Conservation (phyloP, 92 coral and sea anemone species). For the Zoanthus sansibaricus region DNA sequence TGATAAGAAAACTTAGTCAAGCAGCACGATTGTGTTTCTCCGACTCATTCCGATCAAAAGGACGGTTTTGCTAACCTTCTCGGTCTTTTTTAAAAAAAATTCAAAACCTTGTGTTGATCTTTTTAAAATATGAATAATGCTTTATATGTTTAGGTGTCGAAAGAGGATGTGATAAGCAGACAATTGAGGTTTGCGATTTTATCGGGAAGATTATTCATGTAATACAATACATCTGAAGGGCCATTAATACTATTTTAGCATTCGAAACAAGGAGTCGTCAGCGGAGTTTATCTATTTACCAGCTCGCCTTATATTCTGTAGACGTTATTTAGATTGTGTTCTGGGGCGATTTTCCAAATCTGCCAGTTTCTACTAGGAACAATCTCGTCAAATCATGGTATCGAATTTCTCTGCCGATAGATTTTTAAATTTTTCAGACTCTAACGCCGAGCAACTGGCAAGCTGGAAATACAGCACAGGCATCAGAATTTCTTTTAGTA, state of each 20-base stretch:
- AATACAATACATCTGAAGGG: neutral
- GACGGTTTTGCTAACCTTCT: neutral
- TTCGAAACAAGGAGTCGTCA: neutral
- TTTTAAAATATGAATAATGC: neutral
- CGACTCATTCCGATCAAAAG: neutral
- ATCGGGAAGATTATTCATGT: neutral
- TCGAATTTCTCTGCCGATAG: neutral
- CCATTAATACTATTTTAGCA: neutral
- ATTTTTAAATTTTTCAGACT: neutral
- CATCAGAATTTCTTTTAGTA: constrained; percentile 17
- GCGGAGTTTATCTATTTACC: neutral
- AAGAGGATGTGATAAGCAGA: neutral
- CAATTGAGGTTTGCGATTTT: neutral
- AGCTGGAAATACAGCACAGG: constrained; percentile 29
- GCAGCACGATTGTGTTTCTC: neutral
- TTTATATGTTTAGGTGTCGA: neutral
- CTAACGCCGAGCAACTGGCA: neutral
- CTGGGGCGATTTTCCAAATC: neutral
- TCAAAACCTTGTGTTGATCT: neutral
- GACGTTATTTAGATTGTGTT: too few species aligned
- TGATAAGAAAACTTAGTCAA: neutral
- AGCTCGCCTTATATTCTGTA: neutral
- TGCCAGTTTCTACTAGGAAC: neutral
- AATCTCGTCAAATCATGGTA: neutral
- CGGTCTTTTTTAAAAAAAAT: neutral